Conservation (phyloP, 2,113 vertebrate species). For the Abramis brama region DNA sequence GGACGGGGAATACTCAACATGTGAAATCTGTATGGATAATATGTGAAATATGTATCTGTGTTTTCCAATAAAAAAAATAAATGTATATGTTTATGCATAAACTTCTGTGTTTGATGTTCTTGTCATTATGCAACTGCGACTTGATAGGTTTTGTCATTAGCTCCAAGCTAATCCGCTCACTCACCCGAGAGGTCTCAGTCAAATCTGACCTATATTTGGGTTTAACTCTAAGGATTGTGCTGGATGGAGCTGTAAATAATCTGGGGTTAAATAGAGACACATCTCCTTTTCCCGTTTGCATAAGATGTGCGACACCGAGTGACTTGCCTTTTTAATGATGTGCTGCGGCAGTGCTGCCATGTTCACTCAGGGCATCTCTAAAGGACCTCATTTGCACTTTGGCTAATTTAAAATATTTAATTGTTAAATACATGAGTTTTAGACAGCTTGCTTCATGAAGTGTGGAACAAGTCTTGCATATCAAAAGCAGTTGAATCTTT, state of each 20-base stretch:
- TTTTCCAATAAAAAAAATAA: constrained; percentile 58
- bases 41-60: constrained; percentile 47
- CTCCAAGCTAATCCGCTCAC: neutral
- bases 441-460: no score
- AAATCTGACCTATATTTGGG: neutral
- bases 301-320: neutral
- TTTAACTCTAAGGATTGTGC: neutral
- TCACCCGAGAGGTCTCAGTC: neutral
- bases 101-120: constrained; percentile 1
- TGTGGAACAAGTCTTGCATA: neutral
- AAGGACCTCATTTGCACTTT: neutral
- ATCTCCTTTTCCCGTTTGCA: neutral
- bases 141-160: constrained; percentile 5
- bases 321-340: neutral
- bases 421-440: neutral
- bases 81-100: constrained; percentile 49
- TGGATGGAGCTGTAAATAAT: neutral
- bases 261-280: neutral
- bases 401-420: neutral
- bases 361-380: neutral
- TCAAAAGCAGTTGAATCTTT: neutral
- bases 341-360: no score
- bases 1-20: constrained; percentile 27
- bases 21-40: constrained; percentile 47
- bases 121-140: neutral